A percentile compares a stretch with the other conserved stretches of the same genome.
phyloP scores from a whole-genome alignment of 1,140 invertebrate species.

The Drosophila kanapiae region DNA sequence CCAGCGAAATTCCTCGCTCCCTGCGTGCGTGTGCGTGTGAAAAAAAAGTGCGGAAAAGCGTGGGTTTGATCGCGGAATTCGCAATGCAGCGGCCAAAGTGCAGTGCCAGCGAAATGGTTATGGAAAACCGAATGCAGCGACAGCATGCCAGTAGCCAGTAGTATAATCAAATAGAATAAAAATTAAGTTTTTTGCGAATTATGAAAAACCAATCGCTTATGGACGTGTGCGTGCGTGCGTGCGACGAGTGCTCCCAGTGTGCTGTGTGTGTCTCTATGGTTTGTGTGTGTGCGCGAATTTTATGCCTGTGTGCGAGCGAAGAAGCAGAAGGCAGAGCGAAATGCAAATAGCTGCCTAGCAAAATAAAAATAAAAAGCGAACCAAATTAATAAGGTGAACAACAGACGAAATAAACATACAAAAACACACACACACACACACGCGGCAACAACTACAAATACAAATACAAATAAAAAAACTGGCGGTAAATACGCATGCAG shows the following conservation, averaged over 20 bases:
- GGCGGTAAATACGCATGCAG: conserved; percentile 52
- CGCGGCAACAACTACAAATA: conserved; percentile 55
- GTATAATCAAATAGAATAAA: conserved; percentile 70
- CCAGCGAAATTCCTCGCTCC: conserved; percentile 71
- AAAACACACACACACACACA: conserved; percentile 53
- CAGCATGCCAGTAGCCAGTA: conserved; percentile 31
- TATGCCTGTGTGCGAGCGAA: conserved; percentile 43
- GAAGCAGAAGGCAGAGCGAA: conserved; percentile 39
- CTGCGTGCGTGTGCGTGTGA: conserved; percentile 39
- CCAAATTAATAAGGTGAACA: conserved; percentile 40
- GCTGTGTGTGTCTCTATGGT: conserved; percentile 28
- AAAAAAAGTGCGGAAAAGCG: conserved; percentile 64
- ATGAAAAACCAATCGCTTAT: conserved; percentile 70
- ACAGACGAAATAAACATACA: conserved; percentile 39
- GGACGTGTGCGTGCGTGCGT: conserved; percentile 24
- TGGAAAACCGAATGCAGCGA: conserved; percentile 46
- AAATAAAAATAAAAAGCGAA: conserved; percentile 58
- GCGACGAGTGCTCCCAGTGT: conserved; percentile 18
- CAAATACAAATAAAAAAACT: conserved; percentile 32
- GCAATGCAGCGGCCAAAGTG: conserved; percentile 64
- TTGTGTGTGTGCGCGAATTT: conserved; percentile 23
- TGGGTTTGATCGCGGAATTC: conserved; percentile 10
- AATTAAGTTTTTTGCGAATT: conserved; percentile 74
- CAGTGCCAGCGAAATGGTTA: conserved; percentile 31
- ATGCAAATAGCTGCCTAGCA: conserved; percentile 24